Base-by-base conservation (phyloP, 2,888 invertebrate genomes). In the Eupithecia subfuscata region DNA sequence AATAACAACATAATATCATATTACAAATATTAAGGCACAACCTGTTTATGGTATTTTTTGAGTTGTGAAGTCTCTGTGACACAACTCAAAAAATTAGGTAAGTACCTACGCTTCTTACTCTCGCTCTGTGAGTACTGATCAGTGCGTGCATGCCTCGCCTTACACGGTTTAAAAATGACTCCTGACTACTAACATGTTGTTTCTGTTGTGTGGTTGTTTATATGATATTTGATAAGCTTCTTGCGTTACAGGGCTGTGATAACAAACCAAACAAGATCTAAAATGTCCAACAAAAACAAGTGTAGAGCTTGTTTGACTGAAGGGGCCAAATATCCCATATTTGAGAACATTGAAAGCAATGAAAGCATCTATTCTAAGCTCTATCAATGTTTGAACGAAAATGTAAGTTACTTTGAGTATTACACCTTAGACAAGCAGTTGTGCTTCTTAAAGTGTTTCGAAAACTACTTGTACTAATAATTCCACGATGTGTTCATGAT, bases 231-330 rank as follows among this genome's bases (percentile, higher is more conserved):
- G 5, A 25, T 56, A 6, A 25, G 60, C 25, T 60, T 60, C 6
- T 60, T 60, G 60, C 14, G 5, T 60, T 25, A 25, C 60, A 60
- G 60, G 6, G 12, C 25, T 60, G n/a, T 9, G 25, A 6, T 25
- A 60, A 25, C 12, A 12, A 60, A 6, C 25, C 5, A 1, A 25
- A 56, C 56, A 60, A 60, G 12, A 60, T 25, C 22, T 60, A 64
- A 18, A 90, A 73, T 73, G 73, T 56, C 67, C 37, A 63, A 71
- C 78, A 69, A 22, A 43, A 56, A 73, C 30, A 73, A 75, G 16
- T 94, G 94, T 83, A 87, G 94, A 84, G 89, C 93, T 79, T 94
- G 94, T 82, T 85, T 94, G 48, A 83, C 85, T 76, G 85, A 88
- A 75, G 90, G 89, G 67, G 94, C 93, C 6, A 83, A 77, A 65